phyloP scores from a whole-genome alignment of 2,113 vertebrate species.

The Chaenogobius annularis region DNA sequence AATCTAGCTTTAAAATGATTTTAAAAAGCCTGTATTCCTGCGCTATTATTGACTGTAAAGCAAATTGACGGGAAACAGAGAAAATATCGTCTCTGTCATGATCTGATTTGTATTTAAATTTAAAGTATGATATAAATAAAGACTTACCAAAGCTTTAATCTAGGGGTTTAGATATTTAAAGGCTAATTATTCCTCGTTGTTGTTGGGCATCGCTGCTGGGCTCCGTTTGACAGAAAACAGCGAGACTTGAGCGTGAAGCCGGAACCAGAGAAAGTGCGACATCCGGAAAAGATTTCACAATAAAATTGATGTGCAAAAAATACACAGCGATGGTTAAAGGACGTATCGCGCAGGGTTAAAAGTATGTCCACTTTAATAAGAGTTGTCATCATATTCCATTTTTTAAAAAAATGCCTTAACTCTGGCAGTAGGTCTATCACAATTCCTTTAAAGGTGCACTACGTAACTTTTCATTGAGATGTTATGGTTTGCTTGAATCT shows the following conservation, averaged over 20 bases:
- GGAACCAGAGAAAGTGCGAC: too few relatives aligned
- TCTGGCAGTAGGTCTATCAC: too few relatives aligned
- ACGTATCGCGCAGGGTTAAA: too few relatives aligned
- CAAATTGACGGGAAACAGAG: neutral
- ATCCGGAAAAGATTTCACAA: constrained; percentile 15
- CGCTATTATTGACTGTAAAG: neutral
- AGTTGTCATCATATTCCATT: too few relatives aligned
- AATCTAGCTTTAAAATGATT: neutral
- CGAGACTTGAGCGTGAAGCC: neutral
- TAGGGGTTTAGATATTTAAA: neutral
- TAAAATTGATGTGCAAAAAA: too few relatives aligned
- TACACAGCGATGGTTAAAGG: too few relatives aligned
- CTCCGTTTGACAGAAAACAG: constrained; percentile 11
- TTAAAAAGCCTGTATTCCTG: neutral
- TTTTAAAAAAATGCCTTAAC: too few relatives aligned
- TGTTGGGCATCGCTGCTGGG: constrained; percentile 17
- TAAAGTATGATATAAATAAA: accelerated
- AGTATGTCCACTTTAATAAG: too few relatives aligned
- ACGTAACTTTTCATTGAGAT: too few relatives aligned
- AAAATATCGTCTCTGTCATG: neutral
- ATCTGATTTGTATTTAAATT: neutral
- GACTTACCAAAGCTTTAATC: constrained; percentile 23
- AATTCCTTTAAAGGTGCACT: too few relatives aligned
- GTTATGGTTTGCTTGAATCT: too few relatives aligned
- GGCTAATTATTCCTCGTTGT: constrained; percentile 1